Evolutionary conservation across 2,888 invertebrate genomes (phyloP).

Genomic region (Thera britannica): DNA sequence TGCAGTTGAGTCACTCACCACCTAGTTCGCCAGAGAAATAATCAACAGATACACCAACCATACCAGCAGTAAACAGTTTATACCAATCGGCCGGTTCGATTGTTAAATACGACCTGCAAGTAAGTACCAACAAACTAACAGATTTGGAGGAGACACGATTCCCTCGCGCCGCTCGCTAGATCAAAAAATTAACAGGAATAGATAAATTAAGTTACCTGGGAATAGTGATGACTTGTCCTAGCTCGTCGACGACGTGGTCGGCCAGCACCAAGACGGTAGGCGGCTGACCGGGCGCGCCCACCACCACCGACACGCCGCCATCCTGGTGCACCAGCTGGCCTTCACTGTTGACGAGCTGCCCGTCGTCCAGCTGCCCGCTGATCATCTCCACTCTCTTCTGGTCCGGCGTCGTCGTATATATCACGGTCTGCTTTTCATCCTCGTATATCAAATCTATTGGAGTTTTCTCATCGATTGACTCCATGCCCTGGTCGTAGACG

Average conservation of each 20-base stretch:
- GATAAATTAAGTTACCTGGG: conserved; percentile 76
- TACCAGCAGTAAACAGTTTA: too few relatives aligned
- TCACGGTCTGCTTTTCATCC: conserved; percentile 93
- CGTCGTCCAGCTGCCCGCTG: conserved; percentile 87
- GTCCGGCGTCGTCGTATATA: conserved; percentile 91
- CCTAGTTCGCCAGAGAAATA: too few relatives aligned
- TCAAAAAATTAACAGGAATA: not conserved
- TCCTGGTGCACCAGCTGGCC: conserved; percentile 72
- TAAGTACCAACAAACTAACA: too few relatives aligned
- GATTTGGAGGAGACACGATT: too few relatives aligned
- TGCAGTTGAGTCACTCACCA: too few relatives aligned
- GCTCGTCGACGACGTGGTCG: conserved; percentile 89
- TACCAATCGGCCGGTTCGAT: too few relatives aligned
- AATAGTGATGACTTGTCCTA: conserved; percentile 87
- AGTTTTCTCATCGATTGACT: conserved; percentile 86
- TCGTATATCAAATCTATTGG: conserved; percentile 93
- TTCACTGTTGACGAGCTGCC: conserved; percentile 81
- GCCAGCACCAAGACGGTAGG: conserved; percentile 89
- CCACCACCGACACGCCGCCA: conserved; percentile 82
- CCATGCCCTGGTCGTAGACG: conserved; percentile 79
- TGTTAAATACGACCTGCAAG: too few relatives aligned
- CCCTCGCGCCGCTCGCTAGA: not conserved
- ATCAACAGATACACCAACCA: too few relatives aligned
- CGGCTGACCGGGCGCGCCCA: conserved; percentile 77
- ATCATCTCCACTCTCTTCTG: conserved; percentile 93